Percentiles rank a stretch among this genome's conserved stretches.
Evolutionary conservation across 2,888 invertebrate species (phyloP).

Genomic region (Acheta domesticus): DNA sequence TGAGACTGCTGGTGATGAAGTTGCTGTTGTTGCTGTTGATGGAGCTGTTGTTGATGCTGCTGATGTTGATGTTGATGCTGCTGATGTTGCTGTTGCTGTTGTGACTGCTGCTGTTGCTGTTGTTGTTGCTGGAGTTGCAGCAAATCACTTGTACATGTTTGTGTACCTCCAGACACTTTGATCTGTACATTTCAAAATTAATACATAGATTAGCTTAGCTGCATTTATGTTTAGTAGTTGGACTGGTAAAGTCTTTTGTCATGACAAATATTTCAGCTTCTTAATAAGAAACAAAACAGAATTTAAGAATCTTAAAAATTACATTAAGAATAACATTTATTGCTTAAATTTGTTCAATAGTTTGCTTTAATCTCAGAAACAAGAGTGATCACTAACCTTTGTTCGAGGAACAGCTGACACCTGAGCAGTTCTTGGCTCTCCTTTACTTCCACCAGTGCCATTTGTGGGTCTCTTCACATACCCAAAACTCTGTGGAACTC

Average conservation of each 20-base stretch:
- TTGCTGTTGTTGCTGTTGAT: conserved; percentile 26
- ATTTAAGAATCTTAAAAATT: no score
- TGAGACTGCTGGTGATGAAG: conserved; percentile 30
- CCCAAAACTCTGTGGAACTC: conserved; percentile 79
- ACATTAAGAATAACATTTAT: no score
- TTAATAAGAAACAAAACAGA: no score
- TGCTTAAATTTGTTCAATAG: no score
- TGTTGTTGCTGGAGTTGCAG: neutral
- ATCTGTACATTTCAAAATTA: conserved; percentile 27
- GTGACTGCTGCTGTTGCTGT: neutral
- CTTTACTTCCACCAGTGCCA: conserved; percentile 47
- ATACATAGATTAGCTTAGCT: neutral
- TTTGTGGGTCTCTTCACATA: conserved; percentile 65
- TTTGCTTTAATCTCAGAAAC: no score
- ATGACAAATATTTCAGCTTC: no score
- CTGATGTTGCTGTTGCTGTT: neutral
- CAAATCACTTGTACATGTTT: conserved; percentile 76
- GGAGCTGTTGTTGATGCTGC: neutral
- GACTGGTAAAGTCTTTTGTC: no score
- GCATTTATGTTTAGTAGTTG: neutral
- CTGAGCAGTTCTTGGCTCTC: conserved; percentile 66
- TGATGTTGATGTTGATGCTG: neutral
- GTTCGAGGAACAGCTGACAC: conserved; percentile 82
- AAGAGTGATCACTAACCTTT: conserved; percentile 48
- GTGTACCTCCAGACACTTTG: conserved; percentile 86